phyloP scores from a whole-genome alignment of 2,113 vertebrate species.

The Perca flavescens region DNA sequence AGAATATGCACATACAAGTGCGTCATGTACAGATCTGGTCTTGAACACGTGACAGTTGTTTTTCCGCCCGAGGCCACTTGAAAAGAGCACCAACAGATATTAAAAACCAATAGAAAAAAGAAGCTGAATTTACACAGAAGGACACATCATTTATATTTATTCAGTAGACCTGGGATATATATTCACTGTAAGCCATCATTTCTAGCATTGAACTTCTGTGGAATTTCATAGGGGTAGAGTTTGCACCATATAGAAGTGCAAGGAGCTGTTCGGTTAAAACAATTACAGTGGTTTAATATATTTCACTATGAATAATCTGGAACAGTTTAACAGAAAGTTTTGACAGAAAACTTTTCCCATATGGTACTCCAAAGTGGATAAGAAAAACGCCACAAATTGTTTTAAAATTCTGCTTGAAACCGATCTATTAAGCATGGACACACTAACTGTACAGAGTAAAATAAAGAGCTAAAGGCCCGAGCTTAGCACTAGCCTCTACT shows the following conservation, averaged over 20 bases:
- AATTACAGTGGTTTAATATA: not conserved
- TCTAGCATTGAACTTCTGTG: not conserved
- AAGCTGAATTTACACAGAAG: slow-evolving; percentile 42
- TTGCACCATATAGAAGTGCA: not conserved
- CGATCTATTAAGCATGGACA: not conserved
- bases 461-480: not conserved
- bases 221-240: no score
- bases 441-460: not conserved
- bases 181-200: not conserved
- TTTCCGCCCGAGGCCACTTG: slow-evolving; percentile 10
- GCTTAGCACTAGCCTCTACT: no score
- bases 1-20: slow-evolving; percentile 56
- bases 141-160: slow-evolving; percentile 10
- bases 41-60: slow-evolving; percentile 35
- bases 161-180: not conserved
- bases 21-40: slow-evolving; percentile 53
- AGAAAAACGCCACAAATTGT: not conserved
- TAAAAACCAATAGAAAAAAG: slow-evolving; percentile 8
- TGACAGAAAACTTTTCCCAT: not conserved
- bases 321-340: not conserved
- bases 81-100: slow-evolving; percentile 5
- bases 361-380: not conserved
- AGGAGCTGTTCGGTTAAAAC: not conserved
- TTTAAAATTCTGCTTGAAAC: not conserved
- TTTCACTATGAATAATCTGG: not conserved